Base-by-base conservation (phyloP, 2,888 invertebrate species). In the Neria commutata region DNA sequence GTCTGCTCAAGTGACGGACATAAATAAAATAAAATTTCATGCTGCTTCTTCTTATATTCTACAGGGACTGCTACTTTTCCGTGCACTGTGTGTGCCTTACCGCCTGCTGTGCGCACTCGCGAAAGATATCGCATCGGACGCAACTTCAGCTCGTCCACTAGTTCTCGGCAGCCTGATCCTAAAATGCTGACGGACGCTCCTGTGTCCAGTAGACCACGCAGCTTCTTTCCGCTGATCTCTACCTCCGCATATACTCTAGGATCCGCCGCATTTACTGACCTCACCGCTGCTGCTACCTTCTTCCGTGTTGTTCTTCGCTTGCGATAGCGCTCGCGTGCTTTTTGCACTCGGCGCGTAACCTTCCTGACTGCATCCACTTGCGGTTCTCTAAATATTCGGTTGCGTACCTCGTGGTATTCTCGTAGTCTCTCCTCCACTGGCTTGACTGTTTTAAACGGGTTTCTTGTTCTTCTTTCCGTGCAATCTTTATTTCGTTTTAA, bases 101-200 rank as follows among this genome's bases (percentile, higher is more conserved):
- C 37, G 21, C 19, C 42, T 19, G 42, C 42, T 19, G 17, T 42
- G 4, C 19, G 3, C 14, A 21, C 42, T 19, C 2, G 6, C 3
- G 33, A 49, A 4, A 3, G 33, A 17, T 33, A 49, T 8, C 5
- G n/a, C 16, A n/a, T 4, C 2, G 10, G 6, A 4, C 17, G 23
- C 11, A 33, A 2, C 1, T n/a, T 33, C 4, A 46, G 29, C 10
- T 52, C 46, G 3, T n/a, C 25, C 24, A 47, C 2, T 2, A 52
- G 11, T 17, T 56, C 56, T 1, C 45, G 21, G n/a, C 47, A 56
- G 2, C 19, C 33, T 19, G 48, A 48, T 10, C 56, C 60, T 5
- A 56, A 24, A 1, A 60, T 10, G 24, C 60, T 60, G 0, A 56
- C 54, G 1, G 56, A 56, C 2, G 57, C 60, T 1, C 56, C 57